Evolutionary conservation across 2,797 vertebrate species (phyloP), one percentile per base, ranked within the genome.

Genomic region (Sebastes ruberrimus): DNA sequence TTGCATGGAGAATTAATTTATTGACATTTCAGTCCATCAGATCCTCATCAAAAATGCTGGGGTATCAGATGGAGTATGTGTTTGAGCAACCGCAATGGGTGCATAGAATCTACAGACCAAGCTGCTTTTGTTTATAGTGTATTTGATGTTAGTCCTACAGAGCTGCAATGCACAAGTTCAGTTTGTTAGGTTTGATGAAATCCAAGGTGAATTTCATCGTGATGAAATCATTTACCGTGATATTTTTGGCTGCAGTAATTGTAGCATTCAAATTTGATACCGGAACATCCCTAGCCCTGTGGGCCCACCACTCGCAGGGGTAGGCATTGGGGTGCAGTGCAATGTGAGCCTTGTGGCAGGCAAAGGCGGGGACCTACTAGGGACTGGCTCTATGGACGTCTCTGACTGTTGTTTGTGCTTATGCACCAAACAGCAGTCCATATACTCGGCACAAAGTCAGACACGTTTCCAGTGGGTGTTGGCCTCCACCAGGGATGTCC

Each of bases 21-120:
- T 30, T 78, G 64, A 79, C 73, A 55, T 78, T 78, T 76, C n/a
- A 71, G 67, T 80, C 73, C 42, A 78, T 80, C 52, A 74, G 69
- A 35, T 18, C 27, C 68, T 83, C 61, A 67, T 73, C 32, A 74
- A 10, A 66, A 63, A 74, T 59, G 23, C 42, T 52, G 78, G 5
- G 4, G 13, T 61, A 6, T 60, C 46, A 67, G 23, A 53, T 10
- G 2, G n/a, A 28, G 16, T 16, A 4, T 49, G 61, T 52, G 32
- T 42, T 33, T 25, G 35, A 70, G 59, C n/a, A 32, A 7, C 30
- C 1, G 42, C 16, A 38, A 8, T 5, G n/a, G 11, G 18, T 49
- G 18, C n/a, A 16, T 3, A 55, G 11, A 32, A 11, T 20, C 22
- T 66, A 22, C 13, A 57, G 7, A 32, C n/a, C 18, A 20, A 30